A percentile compares a stretch with the other conserved stretches of the same genome.
Evolutionary conservation across 2,888 invertebrate genomes (phyloP).

Genomic region (Teleiodes luculella): DNA sequence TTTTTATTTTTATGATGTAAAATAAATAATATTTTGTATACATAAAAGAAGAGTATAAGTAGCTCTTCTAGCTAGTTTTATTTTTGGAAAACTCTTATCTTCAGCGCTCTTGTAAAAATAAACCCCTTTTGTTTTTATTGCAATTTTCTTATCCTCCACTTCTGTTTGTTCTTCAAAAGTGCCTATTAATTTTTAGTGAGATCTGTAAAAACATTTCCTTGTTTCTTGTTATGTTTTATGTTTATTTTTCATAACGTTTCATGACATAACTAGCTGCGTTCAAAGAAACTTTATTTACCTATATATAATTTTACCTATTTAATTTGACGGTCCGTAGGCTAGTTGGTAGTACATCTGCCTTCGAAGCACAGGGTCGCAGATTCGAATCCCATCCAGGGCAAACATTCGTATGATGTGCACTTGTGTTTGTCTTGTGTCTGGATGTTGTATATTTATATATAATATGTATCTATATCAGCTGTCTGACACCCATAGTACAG

Average conservation of each 20-base stretch:
- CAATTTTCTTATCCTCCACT: slow-evolving; percentile 37
- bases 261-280: slow-evolving; percentile 1
- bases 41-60: too few relatives aligned
- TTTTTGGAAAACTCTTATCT: slow-evolving; percentile 33
- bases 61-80: neutral
- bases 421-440: too few relatives aligned
- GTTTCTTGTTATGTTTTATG: slow-evolving; percentile 18
- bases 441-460: too few relatives aligned
- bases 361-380: too few relatives aligned
- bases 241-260: slow-evolving; percentile 8
- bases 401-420: too few relatives aligned
- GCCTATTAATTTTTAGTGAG: slow-evolving; percentile 34
- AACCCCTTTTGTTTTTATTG: slow-evolving; percentile 46
- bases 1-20: neutral
- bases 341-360: too few relatives aligned
- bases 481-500: too few relatives aligned
- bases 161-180: slow-evolving; percentile 41
- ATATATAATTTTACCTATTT: too few relatives aligned
- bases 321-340: too few relatives aligned
- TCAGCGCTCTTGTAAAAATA: slow-evolving; percentile 41
- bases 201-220: slow-evolving; percentile 26
- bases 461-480: too few relatives aligned
- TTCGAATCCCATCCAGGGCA: too few relatives aligned
- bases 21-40: neutral
- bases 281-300: neutral